Base-by-base conservation (phyloP, 2,113 vertebrate species). In the Neotragus pygmaeus region DNA sequence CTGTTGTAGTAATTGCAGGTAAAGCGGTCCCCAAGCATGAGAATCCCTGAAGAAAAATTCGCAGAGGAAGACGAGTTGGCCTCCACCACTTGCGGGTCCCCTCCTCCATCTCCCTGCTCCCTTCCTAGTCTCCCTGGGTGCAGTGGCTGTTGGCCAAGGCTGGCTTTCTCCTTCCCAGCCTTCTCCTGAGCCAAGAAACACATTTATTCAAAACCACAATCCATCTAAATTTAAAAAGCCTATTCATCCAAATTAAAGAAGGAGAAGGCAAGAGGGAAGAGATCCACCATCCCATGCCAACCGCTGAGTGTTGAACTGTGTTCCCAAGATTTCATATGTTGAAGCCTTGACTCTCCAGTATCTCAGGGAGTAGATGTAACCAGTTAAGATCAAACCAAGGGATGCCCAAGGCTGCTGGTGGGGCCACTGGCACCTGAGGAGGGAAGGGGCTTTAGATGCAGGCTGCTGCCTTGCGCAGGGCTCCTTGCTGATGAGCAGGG, bases 221-320 rank as follows among this genome's bases (percentile, higher is more conserved):
- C 45, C 16, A n/a, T 43, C 12, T 36, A 28, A 53, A 58, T 45
- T 45, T 30, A 78, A 89, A 78, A 13, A 51, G 9, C 11, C 3
- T 7, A 45, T 9, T 90, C 51, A 85, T 51, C 78, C 78, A 73
- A 80, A 70, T 2, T 49, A 13, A 66, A 58, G 43, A 45, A 47
- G 6, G 75, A 43, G 16, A 80, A 27, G 33, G 15, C 49, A 23
- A n/a, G 12, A 7, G 62, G 23, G 47, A 66, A 70, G 23, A 89
- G 53, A 77, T 0, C 28, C 47, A 11, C 15, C 43, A 47, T 15
- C 21, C 43, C 51, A 70, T 19, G 7, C 19, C 7, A 58, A 36
- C 8, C 3, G 2, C 5, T 11, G 19, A 5, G 1, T 19, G 7
- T 53, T 53, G 73, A 45, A n/a, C 7, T 43, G 3, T 55, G 47